A percentile compares a stretch with the other conserved stretches of the same genome.
phyloP scores from a whole-genome alignment of 2,113 vertebrate genomes.

The Glareola pratincola region DNA sequence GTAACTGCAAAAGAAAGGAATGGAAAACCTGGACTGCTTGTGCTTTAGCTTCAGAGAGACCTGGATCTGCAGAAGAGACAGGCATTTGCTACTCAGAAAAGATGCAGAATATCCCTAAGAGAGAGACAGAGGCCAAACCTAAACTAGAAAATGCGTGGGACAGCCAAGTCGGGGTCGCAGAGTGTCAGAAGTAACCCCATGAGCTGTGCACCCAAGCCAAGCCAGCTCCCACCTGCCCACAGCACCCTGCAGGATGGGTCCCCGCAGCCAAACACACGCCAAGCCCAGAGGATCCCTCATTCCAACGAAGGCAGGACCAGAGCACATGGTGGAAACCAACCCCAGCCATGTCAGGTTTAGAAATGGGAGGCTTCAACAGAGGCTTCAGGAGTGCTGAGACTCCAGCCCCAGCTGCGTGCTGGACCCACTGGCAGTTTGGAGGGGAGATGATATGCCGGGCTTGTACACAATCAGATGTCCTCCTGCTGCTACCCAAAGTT shows the following conservation, averaged over 20 bases:
- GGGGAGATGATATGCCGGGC: background rate
- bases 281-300: background rate
- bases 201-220: background rate
- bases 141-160: background rate
- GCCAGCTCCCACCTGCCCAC: background rate
- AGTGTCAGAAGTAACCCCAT: background rate
- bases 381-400: background rate
- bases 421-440: background rate
- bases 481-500: background rate
- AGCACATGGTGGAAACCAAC: background rate
- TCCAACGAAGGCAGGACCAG: accelerated
- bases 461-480: background rate
- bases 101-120: background rate
- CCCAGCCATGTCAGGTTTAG: background rate
- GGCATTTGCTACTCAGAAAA: background rate
- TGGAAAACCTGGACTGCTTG: no score
- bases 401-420: background rate
- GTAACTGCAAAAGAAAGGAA: background rate
- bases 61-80: background rate
- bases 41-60: background rate
- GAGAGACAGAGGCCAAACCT: background rate
- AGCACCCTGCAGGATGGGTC: background rate
- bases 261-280: background rate
- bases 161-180: accelerated
- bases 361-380: background rate